These are phyloP conservation scores for Mormyrops attenuatus DNA, from an alignment of 2,797 vertebrate genomes.

Conservation along the genomic window DNA sequence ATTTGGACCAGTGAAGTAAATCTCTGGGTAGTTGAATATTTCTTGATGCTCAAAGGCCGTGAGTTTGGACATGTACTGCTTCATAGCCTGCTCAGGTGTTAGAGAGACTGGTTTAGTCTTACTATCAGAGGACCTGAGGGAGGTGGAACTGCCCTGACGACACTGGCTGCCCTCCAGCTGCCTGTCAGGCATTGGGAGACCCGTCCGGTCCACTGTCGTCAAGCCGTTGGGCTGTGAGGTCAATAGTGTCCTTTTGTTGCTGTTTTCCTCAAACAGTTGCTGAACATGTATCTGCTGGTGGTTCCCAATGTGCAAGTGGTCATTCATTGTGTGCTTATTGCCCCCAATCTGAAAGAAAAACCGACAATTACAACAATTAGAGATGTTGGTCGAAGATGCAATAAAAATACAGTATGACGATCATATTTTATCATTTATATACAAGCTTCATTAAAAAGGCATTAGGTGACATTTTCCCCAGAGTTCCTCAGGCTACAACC, in stretches of 20 bases:
- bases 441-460: not conserved
- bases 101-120: conserved; percentile 72
- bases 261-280: conserved; percentile 91
- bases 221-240: conserved; percentile 92
- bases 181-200: conserved; percentile 73
- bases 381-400: not conserved
- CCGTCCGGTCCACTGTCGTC: conserved; percentile 68
- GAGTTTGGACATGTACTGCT: conserved; percentile 95
- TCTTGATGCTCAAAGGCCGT: conserved; percentile 92
- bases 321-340: conserved; percentile 85
- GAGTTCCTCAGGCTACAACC: not conserved
- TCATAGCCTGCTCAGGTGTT: conserved; percentile 90
- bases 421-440: not conserved
- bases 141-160: conserved; percentile 80
- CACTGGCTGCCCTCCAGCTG: conserved; percentile 70
- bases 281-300: conserved; percentile 81
- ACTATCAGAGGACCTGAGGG: conserved; percentile 79
- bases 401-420: not conserved
- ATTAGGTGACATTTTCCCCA: not conserved
- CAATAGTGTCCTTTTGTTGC: conserved; percentile 85
- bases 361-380: conserved; percentile 6
- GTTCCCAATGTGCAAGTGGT: conserved; percentile 74
- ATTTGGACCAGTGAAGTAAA: conserved; percentile 87
- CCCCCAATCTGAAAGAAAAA: conserved; percentile 70
- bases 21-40: conserved; percentile 85